A percentile compares a stretch with the other conserved stretches of the same genome.
Evolutionary conservation across 2,113 vertebrate species (phyloP).

Genomic region (Rhineura floridana): DNA sequence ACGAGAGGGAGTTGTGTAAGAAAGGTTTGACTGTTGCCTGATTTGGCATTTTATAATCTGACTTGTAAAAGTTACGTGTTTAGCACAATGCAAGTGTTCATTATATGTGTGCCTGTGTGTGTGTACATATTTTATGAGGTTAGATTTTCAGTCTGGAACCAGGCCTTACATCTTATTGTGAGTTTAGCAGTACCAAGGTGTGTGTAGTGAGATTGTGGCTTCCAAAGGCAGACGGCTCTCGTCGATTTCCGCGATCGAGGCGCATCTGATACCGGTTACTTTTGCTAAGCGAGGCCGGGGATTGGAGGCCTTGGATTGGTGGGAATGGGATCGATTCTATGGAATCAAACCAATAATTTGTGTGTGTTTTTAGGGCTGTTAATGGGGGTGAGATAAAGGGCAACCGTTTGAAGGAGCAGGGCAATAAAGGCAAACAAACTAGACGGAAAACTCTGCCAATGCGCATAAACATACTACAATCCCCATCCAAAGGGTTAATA

Average conservation of each 20-base stretch:
- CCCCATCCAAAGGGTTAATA: not conserved
- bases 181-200: not conserved
- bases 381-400: not conserved
- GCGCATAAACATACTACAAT: not conserved
- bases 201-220: not conserved
- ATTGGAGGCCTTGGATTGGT: constrained; percentile 68
- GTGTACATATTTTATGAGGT: too few relatives aligned
- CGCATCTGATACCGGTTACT: constrained; percentile 23
- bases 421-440: not conserved
- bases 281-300: constrained; percentile 75
- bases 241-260: constrained; percentile 41
- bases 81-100: not conserved
- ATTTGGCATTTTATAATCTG: not conserved
- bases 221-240: not conserved
- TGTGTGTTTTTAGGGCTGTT: not conserved
- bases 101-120: too few relatives aligned
- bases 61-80: not conserved
- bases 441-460: not conserved
- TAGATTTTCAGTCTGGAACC: not conserved
- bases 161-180: not conserved
- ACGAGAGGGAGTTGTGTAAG: constrained; percentile 45
- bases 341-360: not conserved
- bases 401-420: not conserved
- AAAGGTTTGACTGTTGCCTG: not conserved
- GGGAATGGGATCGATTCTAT: not conserved